Base-by-base conservation (phyloP, 2,888 invertebrate genomes). In the Sceliomorpha sp. region DNA sequence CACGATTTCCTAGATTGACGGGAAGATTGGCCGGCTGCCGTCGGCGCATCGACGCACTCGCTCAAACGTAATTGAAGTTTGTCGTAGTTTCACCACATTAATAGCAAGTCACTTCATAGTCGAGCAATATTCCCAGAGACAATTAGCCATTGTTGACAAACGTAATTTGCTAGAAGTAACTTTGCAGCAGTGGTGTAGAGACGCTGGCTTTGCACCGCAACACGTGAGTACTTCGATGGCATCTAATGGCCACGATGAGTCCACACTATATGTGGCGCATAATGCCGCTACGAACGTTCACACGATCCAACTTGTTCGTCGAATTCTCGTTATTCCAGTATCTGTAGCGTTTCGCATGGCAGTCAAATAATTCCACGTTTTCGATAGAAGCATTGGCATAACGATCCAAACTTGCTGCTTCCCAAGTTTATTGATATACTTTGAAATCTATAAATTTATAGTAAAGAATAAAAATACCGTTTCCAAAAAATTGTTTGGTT, bases 61-160 rank as follows among this genome's bases (percentile, higher is more conserved):
- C 44, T 55, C 50, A 40, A 47, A 50, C 37, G 56, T 56, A 70
- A 70, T 70, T 66, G 10, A 31, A 48, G 64, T 66, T 56, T 39
- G 32, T 40, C 29, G 20, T 47, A 62, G 60, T 70, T 70, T 58
- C 60, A 51, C 60, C 59, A 27, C 53, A 56, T 66, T 70, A 62
- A 62, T 59, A 51, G 56, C 27, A 39, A 62, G 58, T 45, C 56
- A 40, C 66, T 56, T 58, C 39, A 62, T 56, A 50, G 55, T 26
- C 75, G 76, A 77, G 78, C 80, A 83, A 85, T 85, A 85, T 83
- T 84, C 83, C 79, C 79, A 69, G 64, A 73, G 81, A 84, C 86
- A 86, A 87, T 87, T 86, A 86, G 83, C 76, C 75, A 72, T 79
- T 85, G 86, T 87, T 87, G 84, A 86, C 84, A 84, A 87, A 87